Evolutionary conservation across 1,140 invertebrate species (phyloP).

Genomic region (Stenopsyche tienmushanensis): DNA sequence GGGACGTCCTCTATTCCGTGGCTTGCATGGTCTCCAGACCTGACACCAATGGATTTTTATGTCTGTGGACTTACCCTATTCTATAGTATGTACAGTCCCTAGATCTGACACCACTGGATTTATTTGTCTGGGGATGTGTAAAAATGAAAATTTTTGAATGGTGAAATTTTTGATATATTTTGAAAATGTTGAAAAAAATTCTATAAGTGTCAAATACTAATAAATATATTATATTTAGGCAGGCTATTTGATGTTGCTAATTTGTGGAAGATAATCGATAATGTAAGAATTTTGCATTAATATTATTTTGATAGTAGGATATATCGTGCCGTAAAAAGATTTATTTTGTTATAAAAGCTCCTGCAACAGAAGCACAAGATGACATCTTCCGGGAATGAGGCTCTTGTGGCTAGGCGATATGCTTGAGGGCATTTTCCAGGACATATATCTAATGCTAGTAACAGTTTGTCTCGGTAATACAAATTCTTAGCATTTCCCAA

Average conservation of each 20-base stretch:
- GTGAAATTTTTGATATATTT: too few relatives aligned
- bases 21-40: too few relatives aligned
- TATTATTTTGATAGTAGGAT: background rate
- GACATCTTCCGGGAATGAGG: background rate
- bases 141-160: too few relatives aligned
- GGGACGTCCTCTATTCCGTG: too few relatives aligned
- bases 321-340: background rate
- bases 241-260: background rate
- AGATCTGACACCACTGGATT: too few relatives aligned
- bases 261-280: background rate
- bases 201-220: background rate
- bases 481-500: slow-evolving; percentile 6
- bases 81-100: too few relatives aligned
- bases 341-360: background rate
- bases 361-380: background rate
- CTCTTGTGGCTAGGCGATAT: background rate
- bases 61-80: too few relatives aligned
- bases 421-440: background rate
- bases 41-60: too few relatives aligned
- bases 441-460: background rate
- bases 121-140: too few relatives aligned
- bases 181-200: too few relatives aligned
- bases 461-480: slow-evolving; percentile 7
- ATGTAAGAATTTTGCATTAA: background rate
- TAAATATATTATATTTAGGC: background rate